Evolutionary conservation across 1,140 invertebrate species (phyloP).

Genomic region (Coenobita brevimanus): DNA sequence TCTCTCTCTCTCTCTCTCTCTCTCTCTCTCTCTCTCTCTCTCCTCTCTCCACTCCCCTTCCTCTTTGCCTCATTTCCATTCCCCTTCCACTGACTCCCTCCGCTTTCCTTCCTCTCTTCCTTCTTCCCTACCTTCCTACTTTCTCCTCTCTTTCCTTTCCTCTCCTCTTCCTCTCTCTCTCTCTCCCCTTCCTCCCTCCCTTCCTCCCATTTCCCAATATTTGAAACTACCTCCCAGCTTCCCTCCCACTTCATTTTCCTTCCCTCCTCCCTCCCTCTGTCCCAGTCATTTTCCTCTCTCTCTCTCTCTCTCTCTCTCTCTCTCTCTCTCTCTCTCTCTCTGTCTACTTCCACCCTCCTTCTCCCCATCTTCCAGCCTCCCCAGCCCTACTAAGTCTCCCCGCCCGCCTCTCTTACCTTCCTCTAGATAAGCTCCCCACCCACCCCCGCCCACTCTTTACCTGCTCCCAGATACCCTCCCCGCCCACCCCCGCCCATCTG

Average conservation of each 20-base stretch:
- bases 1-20: neutral
- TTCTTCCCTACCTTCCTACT: neutral
- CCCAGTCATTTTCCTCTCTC: neutral
- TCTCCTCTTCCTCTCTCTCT: neutral
- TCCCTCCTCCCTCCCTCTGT: neutral
- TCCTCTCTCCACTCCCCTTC: neutral
- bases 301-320: too few relatives aligned
- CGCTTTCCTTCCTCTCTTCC: neutral
- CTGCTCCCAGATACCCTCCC: too few relatives aligned
- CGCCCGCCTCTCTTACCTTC: too few relatives aligned
- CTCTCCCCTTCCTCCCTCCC: neutral
- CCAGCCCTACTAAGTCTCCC: too few relatives aligned
- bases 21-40: neutral
- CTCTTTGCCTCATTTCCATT: neutral
- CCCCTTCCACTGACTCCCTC: neutral
- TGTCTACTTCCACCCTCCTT: neutral
- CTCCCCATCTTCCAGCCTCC: too few relatives aligned
- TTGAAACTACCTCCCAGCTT: neutral
- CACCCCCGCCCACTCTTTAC: too few relatives aligned
- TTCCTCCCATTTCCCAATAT: neutral
- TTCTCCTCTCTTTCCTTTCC: neutral
- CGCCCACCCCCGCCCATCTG: too few relatives aligned
- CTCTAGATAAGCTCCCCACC: too few relatives aligned
- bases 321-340: conserved; percentile 27
- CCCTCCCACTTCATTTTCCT: too few relatives aligned